phyloP scores from a whole-genome alignment of 2,888 invertebrate species.

The Oligia strigilis region DNA sequence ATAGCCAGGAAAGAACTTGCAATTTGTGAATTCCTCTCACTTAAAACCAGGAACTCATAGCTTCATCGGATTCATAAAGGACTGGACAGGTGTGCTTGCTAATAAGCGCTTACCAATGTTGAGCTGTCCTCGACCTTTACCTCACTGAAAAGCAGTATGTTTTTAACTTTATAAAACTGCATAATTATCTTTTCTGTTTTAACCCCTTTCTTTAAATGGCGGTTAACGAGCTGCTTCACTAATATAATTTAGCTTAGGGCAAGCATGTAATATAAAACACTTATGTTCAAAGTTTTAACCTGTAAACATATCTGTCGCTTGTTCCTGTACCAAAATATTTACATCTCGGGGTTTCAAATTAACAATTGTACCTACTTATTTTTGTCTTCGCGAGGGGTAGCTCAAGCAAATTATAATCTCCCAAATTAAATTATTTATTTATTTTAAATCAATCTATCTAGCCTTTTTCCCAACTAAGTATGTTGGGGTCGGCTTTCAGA shows the following conservation, averaged over 20 bases:
- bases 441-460: too few relatives aligned
- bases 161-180: conserved; percentile 13
- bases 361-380: too few relatives aligned
- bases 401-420: too few relatives aligned
- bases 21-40: neutral
- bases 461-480: too few relatives aligned
- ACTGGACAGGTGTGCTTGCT: conserved; percentile 6
- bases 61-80: conserved; percentile 1
- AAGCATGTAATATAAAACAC: neutral
- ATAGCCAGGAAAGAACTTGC: neutral
- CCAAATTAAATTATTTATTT: too few relatives aligned
- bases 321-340: neutral
- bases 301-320: neutral
- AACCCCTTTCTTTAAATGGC: neutral
- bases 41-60: neutral
- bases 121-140: conserved; percentile 17
- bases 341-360: neutral
- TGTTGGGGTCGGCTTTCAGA: too few relatives aligned
- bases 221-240: conserved; percentile 10
- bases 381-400: too few relatives aligned
- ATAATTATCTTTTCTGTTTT: conserved; percentile 15
- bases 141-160: conserved; percentile 5
- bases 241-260: neutral
- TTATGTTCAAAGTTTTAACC: neutral
- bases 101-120: conserved; percentile 13